Evolutionary conservation across 2,113 vertebrate genomes (phyloP).

Genomic region (Salvator merianae): DNA sequence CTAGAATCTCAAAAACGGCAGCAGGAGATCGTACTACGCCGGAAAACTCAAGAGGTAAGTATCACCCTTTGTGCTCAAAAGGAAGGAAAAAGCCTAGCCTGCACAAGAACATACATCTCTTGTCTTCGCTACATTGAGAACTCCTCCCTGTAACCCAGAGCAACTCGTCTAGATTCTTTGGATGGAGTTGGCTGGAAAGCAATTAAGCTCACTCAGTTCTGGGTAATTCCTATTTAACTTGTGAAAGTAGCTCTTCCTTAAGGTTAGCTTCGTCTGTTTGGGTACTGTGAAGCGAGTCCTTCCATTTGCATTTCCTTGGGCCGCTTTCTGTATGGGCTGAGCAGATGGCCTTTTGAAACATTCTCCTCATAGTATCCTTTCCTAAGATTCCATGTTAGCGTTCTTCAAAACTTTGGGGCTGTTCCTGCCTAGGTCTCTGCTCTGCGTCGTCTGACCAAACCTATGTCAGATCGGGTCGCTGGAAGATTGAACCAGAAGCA

Average conservation of each 20-base stretch:
- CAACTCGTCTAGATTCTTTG: background rate
- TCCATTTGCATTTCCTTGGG: background rate
- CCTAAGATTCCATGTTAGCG: fast-evolving
- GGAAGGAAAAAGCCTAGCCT: too few species aligned
- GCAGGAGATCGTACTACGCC: conserved; percentile 91
- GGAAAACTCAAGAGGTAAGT: conserved; percentile 93
- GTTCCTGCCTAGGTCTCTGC: conserved; percentile 79
- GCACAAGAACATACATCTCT: background rate
- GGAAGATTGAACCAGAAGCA: conserved; percentile 77
- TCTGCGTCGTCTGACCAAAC: conserved; percentile 90
- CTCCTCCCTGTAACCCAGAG: fast-evolving
- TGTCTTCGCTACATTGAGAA: fast-evolving
- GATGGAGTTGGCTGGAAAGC: background rate
- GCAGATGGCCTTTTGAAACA: background rate
- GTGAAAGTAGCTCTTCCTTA: background rate
- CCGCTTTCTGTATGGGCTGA: too few species aligned
- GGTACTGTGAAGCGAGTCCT: fast-evolving
- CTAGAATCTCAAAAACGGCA: conserved; percentile 96
- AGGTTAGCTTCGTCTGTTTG: fast-evolving
- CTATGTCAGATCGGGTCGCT: conserved; percentile 88
- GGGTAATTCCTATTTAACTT: background rate
- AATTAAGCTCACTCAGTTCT: background rate
- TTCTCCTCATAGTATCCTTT: fast-evolving
- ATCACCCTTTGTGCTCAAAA: too few species aligned
- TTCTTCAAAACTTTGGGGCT: background rate